Percentiles rank a stretch among this genome's conserved stretches.
These are phyloP conservation scores for Corythoichthys haematopterus DNA, from an alignment of 2,113 vertebrate species.

Conservation along the genomic window DNA sequence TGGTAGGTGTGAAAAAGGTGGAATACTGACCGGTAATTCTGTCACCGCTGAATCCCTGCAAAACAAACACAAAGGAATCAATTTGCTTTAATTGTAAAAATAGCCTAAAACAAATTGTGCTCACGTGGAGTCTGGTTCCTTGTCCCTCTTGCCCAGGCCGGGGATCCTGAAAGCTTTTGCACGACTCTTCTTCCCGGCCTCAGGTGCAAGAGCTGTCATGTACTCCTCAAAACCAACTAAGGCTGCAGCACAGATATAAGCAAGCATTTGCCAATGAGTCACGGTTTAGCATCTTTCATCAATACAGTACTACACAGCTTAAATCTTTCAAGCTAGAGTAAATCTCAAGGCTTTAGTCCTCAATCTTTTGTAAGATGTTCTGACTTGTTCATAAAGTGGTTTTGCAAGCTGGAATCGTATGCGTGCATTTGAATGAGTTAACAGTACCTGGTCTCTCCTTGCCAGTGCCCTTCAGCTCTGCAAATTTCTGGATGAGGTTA, in stretches of 20 bases:
- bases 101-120: conserved; percentile 4
- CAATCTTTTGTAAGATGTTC: background rate
- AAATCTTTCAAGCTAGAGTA: background rate
- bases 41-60: conserved; percentile 62
- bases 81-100: background rate
- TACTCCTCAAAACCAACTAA: conserved; percentile 82
- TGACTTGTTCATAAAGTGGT: background rate
- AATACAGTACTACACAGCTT: background rate
- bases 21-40: conserved; percentile 59
- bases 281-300: background rate
- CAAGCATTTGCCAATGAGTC: background rate
- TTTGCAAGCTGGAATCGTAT: background rate
- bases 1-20: conserved; percentile 11
- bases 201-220: conserved; percentile 59
- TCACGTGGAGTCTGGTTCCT: conserved; percentile 80
- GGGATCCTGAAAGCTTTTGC: conserved; percentile 88
- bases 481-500: conserved; percentile 83
- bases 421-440: background rate
- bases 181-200: conserved; percentile 81
- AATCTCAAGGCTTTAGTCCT: conserved; percentile 8
- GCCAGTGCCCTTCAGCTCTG: conserved; percentile 87
- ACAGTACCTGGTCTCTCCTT: conserved; percentile 81
- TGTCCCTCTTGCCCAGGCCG: conserved; percentile 82
- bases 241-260: conserved; percentile 60
- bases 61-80: conserved; percentile 19